Base-by-base conservation (phyloP, 2,888 invertebrate genomes). In the Lasioglossum calceatum region DNA sequence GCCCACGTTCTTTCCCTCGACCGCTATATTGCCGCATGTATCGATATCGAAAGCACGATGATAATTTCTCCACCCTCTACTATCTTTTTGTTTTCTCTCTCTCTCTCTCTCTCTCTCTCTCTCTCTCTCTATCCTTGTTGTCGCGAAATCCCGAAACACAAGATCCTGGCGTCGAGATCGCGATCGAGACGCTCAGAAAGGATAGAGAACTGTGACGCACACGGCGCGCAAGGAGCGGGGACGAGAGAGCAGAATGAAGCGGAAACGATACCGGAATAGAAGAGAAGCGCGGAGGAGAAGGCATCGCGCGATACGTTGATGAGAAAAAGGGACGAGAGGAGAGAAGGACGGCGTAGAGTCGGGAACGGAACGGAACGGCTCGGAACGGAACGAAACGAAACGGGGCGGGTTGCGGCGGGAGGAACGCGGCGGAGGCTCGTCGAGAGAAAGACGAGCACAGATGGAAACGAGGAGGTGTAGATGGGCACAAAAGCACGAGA, bases 401-500 rank as follows among this genome's bases (percentile, higher is more conserved):
- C 83, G 79, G 77, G 80, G 74, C 23, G 85, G 79, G 54, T 47
- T 7, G 74, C 7, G 70, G 85, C 77, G 77, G 79, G 73, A 23
- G n/a, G 77, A 50, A 78, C 75, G 75, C 14, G 64, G 85, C 77
- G 77, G 79, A 74, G 87, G 85, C 78, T 84, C 80, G 83, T 79
- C 81, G 83, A 82, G 85, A 86, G 86, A 86, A 85, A 85, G 85
- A 82, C 87, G 81, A 75, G 89, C 84, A 84, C 86, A 90, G 89
- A 89, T 87, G 89, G 90, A 88, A 90, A 89, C 88, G 91, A 84
- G 84, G 88, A 91, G 88, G 89, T 88, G 91, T 89, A 89, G 91
- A 91, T 89, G 91, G 91, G 91, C 87, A 91, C 91, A 91, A 91
- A 92, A 90, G 90, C 90, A 89, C 88, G 91, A 92, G 92, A 92